These are phyloP conservation scores for Spatula versicolor DNA, from an alignment of 2,797 vertebrate species.

Conservation along the genomic window DNA sequence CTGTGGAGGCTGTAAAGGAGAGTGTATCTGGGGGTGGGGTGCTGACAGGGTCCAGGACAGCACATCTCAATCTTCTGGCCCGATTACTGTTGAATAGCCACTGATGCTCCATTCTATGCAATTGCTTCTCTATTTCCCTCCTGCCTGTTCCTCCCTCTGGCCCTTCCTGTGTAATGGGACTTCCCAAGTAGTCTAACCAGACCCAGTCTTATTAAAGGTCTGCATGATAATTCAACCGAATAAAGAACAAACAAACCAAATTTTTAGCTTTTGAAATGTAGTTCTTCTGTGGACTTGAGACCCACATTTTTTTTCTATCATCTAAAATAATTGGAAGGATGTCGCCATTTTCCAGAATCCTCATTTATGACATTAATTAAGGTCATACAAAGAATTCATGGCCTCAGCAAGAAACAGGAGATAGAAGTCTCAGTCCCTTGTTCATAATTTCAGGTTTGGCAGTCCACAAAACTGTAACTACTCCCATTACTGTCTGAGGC, in stretches of 20 bases:
- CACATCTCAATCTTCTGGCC: not conserved
- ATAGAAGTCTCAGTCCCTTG: not conserved
- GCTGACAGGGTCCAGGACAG: not conserved
- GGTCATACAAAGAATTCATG: conserved; percentile 19
- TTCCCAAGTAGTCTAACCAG: not conserved
- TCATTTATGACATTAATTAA: conserved; percentile 32
- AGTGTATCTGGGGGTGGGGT: not conserved
- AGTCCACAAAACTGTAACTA: conserved; percentile 61
- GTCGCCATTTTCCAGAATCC: not conserved
- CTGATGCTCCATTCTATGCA: not conserved
- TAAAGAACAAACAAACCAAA: not conserved
- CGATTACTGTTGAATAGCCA: not conserved
- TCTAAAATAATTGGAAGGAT: not conserved
- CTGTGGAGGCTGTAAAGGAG: not conserved
- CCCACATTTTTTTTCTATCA: not conserved
- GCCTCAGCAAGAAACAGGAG: conserved; percentile 28
- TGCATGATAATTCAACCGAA: not conserved
- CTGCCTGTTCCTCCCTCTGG: not conserved
- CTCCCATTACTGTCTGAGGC: conserved; percentile 62
- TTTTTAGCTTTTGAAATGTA: conserved; percentile 7
- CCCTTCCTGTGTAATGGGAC: not conserved
- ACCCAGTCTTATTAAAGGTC: not conserved
- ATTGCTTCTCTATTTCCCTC: not conserved
- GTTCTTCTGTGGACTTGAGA: not conserved
- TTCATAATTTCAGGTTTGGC: conserved; percentile 55